Evolutionary conservation across 2,113 vertebrate species (phyloP).

Genomic region (Siniperca knerii): DNA sequence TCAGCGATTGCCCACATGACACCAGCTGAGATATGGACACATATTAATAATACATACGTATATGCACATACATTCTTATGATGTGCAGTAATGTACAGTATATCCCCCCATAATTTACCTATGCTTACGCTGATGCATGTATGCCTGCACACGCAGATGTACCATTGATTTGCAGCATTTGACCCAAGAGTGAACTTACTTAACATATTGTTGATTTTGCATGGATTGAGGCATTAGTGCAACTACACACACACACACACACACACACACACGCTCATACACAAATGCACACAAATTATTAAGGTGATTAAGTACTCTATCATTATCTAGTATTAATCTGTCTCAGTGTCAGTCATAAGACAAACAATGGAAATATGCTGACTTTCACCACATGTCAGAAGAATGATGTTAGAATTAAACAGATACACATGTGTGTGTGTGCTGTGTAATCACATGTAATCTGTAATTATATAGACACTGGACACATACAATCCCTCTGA

Average conservation of each 20-base stretch:
- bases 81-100: not conserved
- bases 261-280: not conserved
- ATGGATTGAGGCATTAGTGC: not conserved
- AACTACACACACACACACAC: slow-evolving; percentile 16
- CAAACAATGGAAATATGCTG: slow-evolving; percentile 71
- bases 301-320: slow-evolving; percentile 25
- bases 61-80: not conserved
- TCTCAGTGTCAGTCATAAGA: slow-evolving; percentile 46
- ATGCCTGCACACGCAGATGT: slow-evolving; percentile 4
- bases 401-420: slow-evolving; percentile 51
- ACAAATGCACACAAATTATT: slow-evolving; percentile 19
- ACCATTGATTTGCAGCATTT: not conserved
- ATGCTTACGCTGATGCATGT: not conserved
- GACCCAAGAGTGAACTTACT: not conserved
- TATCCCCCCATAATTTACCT: not conserved
- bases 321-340: slow-evolving; percentile 48
- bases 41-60: not conserved
- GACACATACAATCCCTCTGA: slow-evolving; percentile 63
- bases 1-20: slow-evolving; percentile 22
- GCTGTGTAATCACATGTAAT: slow-evolving; percentile 71
- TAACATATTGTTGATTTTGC: slow-evolving; percentile 24
- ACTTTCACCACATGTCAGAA: slow-evolving; percentile 50
- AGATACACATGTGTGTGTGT: slow-evolving; percentile 24
- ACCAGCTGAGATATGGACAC: slow-evolving; percentile 34
- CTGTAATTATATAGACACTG: slow-evolving; percentile 67